Evolutionary conservation across 53 echinoderm and acorn worm species (phyloP).

Genomic region (Stichopus horrens): DNA sequence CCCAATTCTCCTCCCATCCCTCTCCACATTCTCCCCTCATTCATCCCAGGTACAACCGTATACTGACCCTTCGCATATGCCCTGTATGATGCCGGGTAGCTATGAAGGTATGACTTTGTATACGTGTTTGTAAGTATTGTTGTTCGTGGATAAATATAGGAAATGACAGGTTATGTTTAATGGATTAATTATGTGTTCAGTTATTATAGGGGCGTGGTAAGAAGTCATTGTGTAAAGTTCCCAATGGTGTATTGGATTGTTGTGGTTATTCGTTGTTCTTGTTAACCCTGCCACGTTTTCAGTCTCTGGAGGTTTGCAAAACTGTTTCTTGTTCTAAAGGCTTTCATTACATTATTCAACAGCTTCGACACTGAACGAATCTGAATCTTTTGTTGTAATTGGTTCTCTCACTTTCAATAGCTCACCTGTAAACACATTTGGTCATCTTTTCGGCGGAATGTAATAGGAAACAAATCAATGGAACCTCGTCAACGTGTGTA

Average conservation of each 20-base stretch:
- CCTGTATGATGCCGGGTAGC: not conserved
- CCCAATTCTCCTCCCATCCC: not conserved
- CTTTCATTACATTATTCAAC: not conserved
- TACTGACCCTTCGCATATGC: conserved; percentile 28
- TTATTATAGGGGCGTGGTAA: too few species aligned
- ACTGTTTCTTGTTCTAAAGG: conserved; percentile 12
- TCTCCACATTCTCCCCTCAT: not conserved
- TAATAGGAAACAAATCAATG: too few species aligned
- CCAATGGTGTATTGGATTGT: not conserved
- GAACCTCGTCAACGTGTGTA: too few species aligned
- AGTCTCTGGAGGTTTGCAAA: conserved; percentile 22
- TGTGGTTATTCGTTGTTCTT: not conserved
- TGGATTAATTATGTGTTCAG: too few species aligned
- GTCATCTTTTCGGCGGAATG: too few species aligned
- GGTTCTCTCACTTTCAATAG: not conserved
- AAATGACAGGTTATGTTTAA: conserved; percentile 6
- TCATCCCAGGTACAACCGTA: conserved; percentile 9
- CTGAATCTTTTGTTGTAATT: conserved; percentile 13
- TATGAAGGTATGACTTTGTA: conserved; percentile 10
- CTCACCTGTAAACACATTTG: too few species aligned
- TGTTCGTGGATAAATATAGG: not conserved
- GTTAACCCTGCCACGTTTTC: not conserved
- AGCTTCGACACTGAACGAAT: conserved; percentile 7
- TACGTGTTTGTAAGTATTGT: not conserved
- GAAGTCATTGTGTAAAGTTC: conserved; percentile 22